Evolutionary conservation across 2,113 vertebrate species (phyloP), one percentile per base, ranked within the genome.

Genomic region (Gambusia holbrooki): DNA sequence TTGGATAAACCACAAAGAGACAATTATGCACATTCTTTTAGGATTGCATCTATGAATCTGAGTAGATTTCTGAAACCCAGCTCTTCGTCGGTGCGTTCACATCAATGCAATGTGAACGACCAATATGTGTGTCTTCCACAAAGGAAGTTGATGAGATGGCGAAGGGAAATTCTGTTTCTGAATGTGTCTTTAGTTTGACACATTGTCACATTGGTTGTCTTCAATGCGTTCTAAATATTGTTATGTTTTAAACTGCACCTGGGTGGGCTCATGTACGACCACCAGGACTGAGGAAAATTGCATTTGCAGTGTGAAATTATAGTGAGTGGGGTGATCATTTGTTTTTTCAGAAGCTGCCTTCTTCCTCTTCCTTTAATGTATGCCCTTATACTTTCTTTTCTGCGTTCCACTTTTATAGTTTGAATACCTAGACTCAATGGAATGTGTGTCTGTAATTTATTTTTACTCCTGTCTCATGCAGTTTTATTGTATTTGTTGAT

Each of bases 231-330:
- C 13, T 80, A 66, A 80, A 84, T 73, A 51, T 37, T 69, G 29
- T 42, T 48, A 61, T 73, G 78, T 66, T 74, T 37, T 83, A 81
- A 72, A 83, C 71, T 62, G 73, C 72, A 77, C 74, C 14, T 51
- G 68, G 58, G 77, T 76, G 70, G 71, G 69, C 70, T 27, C 12
- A 75, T 71, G 32, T 54, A 66, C 73, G 85, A 90, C 89, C 91
- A 89, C 90, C 91, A 87, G 70, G 73, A 32, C 10, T 72, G 79
- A 14, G 17, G 25, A 62, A 81, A 76, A 81, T 89, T 74, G 75
- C 66, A 67, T 71, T 75, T 48, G 66, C 65, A 76, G 78, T 71
- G 48, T 73, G 73, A 80, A 90, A 73, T 79, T 81, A 76, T 60
- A 73, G 62, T 70, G 60, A 75, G 40, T 4, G 51, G 35, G 60